Conservation (phyloP, 1,140 invertebrate species). For the Cherax quadricarinatus region DNA sequence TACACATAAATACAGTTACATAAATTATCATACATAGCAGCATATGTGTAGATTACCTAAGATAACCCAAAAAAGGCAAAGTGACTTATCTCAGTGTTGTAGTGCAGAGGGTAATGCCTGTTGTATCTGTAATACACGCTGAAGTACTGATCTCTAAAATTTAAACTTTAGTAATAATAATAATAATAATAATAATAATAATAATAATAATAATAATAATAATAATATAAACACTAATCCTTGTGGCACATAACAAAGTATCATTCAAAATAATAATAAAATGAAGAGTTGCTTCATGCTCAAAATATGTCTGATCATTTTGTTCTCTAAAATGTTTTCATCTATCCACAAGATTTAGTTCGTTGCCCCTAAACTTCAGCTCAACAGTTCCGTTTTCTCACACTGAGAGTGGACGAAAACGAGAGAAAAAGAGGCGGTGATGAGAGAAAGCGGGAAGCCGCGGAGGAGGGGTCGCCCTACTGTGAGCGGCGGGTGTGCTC, state of each 20-base stretch:
- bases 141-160: too few species aligned
- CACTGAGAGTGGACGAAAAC: not conserved
- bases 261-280: not conserved
- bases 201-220: too few species aligned
- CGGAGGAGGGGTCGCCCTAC: slow-evolving; percentile 21
- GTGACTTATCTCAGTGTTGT: too few species aligned
- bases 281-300: not conserved
- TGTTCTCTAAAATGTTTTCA: slow-evolving; percentile 41
- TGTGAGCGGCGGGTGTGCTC: slow-evolving; percentile 17
- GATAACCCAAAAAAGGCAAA: too few species aligned
- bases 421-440: slow-evolving; percentile 19
- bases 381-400: slow-evolving; percentile 32
- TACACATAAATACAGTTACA: too few species aligned
- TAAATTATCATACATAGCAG: too few species aligned
- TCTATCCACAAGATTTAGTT: slow-evolving; percentile 31
- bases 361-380: slow-evolving; percentile 7
- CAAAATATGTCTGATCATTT: slow-evolving; percentile 27
- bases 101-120: too few species aligned
- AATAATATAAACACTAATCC: not conserved
- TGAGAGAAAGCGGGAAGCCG: not conserved
- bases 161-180: too few species aligned
- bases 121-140: too few species aligned
- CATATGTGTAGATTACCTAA: too few species aligned
- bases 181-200: too few species aligned
- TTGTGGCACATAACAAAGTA: not conserved